Percentiles rank a stretch among this genome's conserved stretches.
Evolutionary conservation across 1,140 invertebrate species (phyloP).

Genomic region (Drosophila kikkawai): DNA sequence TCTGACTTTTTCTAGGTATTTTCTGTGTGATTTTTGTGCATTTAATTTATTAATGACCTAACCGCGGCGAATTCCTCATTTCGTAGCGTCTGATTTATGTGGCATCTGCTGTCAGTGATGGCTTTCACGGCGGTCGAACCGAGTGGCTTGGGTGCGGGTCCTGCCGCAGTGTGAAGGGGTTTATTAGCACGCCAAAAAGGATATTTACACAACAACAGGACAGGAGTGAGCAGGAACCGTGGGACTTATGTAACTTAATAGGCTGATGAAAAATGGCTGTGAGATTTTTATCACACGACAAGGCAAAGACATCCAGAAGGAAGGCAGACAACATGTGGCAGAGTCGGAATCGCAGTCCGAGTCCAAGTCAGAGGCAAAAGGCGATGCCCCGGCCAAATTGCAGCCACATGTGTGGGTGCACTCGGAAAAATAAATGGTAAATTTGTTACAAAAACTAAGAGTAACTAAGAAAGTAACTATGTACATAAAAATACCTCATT

Average conservation of each 20-base stretch:
- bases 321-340: slow-evolving; percentile 58
- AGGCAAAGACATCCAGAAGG: slow-evolving; percentile 28
- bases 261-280: slow-evolving; percentile 74
- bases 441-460: not conserved
- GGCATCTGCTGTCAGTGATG: slow-evolving; percentile 63
- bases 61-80: slow-evolving; percentile 54
- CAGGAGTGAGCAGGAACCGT: slow-evolving; percentile 23
- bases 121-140: slow-evolving; percentile 40
- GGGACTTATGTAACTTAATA: slow-evolving; percentile 82
- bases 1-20: slow-evolving; percentile 37
- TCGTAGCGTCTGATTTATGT: slow-evolving; percentile 64
- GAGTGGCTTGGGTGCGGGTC: slow-evolving; percentile 18
- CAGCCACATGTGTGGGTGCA: slow-evolving; percentile 75
- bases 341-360: slow-evolving; percentile 49
- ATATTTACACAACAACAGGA: slow-evolving; percentile 65
- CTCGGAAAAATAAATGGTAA: not conserved
- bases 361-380: slow-evolving; percentile 31
- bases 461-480: not conserved
- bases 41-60: slow-evolving; percentile 78
- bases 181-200: slow-evolving; percentile 73
- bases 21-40: slow-evolving; percentile 65
- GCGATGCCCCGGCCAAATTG: slow-evolving; percentile 70
- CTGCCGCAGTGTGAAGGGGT: slow-evolving; percentile 63
- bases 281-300: slow-evolving; percentile 74
- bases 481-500: too few species aligned